Evolutionary conservation across 1,140 invertebrate species (phyloP), one percentile per base, ranked within the genome.

Genomic region (Musca domestica): DNA sequence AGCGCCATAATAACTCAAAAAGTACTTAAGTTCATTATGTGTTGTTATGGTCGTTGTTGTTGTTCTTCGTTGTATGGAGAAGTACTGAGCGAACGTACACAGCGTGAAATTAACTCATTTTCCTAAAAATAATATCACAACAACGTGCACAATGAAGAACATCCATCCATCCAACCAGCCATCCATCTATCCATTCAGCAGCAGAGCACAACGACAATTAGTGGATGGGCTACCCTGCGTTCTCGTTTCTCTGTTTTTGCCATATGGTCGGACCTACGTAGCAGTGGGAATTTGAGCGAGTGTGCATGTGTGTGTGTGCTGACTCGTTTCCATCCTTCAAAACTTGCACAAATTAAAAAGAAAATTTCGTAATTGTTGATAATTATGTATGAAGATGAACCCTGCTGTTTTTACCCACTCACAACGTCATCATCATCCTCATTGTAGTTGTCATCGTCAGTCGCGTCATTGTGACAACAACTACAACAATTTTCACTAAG

Each of bases 51-150:
- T 2, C 12, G 48, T 19, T 51, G 48, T 51, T 51, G 17, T 51
- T 51, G 20, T 51, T 41, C 34, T 2, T 30, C 27, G 12, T 12
- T 41, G 5, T 41, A 41, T 41, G 10, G 5, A 7, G 34, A 12
- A 41, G 34, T 41, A 41, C 5, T 41, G 12, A 7, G 10, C 34
- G 34, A 41, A 10, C 34, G 56, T 20, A 17, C 56, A 61, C 56
- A 41, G 56, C 56, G 56, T 61, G 56, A 61, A 61, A 61, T 61
- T 61, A 61, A 61, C 56, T 61, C 56, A 61, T 61, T 61, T 61
- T 61, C 56, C 56, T 61, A 61, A 61, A 61, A 61, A 61, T 34
- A 61, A 41, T 19, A 65, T 48, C 12, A 49, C 19, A 65, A 20
- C 34, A 64, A 64, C 61, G 46, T 46, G 47, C 15, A 30, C 25